Evolutionary conservation across 2,797 vertebrate genomes (phyloP), one percentile per base, ranked within the genome.

Genomic region (Catamblyrhynchus diadema): DNA sequence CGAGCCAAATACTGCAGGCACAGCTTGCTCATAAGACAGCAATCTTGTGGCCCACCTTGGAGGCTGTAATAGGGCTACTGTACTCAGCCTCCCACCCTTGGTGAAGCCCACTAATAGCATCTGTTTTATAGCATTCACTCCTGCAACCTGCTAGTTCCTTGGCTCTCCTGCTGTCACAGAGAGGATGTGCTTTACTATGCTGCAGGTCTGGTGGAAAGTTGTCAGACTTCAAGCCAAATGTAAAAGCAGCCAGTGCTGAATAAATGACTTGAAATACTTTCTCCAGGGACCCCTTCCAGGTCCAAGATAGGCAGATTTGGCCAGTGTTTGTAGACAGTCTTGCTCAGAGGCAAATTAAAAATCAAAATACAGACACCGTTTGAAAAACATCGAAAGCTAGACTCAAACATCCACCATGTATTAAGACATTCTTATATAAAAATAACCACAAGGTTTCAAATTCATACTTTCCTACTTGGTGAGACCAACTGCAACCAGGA

Each of bases 401-500:
- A 97, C 97, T 97, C 97, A 97, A 94, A 98, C 96, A 97, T 98
- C 97, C 97, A 95, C 86, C 95, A 94, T 96, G 96, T 98, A 98
- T 97, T 98, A 98, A 98, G 91, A 97, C 97, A 96, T 95, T 97
- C 97, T 98, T 96, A 97, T 96, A 98, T 98, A 97, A 98, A 98
- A 97, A 97, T 97, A 97, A 98, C 98, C 97, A 81, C 97, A 97
- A 95, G 94, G 91, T 94, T 97, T 97, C 96, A 97, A 96, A 97
- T 97, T 98, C 98, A 98, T 98, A 98, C 96, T 98, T 98, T 98
- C 98, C 98, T 97, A 97, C 97, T 95, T 95, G 95, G 95, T 95
- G 96, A 98, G 97, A 97, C 97, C 95, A 89, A 94, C 95, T 95
- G 94, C 97, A 97, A 98, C 97, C 95, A 98, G 97, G 97, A 98